A percentile compares a stretch with the other conserved stretches of the same genome.
Conservation (phyloP, 2,888 invertebrate genomes). For the Trachelus troglodyta region DNA sequence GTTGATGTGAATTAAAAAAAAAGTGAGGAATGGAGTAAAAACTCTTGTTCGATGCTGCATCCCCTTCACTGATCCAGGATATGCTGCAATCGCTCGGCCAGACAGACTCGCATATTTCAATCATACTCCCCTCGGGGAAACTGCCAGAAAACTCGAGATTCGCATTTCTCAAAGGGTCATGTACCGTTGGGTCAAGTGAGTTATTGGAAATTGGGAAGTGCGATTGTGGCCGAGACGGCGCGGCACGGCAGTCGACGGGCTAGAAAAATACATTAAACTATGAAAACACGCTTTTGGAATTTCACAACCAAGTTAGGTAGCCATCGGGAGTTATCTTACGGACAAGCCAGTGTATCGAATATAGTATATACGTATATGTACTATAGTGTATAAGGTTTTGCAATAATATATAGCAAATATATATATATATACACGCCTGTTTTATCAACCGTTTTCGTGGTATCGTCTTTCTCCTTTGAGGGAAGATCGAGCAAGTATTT, state of each 20-base stretch:
- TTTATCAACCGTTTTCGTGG: neutral
- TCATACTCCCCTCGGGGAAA: constrained; percentile 19
- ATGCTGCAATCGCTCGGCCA: neutral
- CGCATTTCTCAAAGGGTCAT: constrained; percentile 35
- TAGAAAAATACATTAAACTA: constrained; percentile 40
- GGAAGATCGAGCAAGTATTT: neutral
- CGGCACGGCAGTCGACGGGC: constrained; percentile 27
- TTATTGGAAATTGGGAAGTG: constrained; percentile 37
- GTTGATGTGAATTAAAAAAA: neutral
- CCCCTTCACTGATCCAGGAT: neutral
- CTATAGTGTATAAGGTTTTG: too few species aligned
- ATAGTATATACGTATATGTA: neutral
- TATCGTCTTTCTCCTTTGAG: neutral
- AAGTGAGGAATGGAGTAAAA: neutral
- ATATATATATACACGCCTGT: too few species aligned
- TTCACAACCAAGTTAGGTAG: constrained; percentile 1
- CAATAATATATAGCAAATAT: too few species aligned
- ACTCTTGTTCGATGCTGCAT: neutral
- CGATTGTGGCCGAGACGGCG: constrained; percentile 15
- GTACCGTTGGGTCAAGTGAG: constrained; percentile 33
- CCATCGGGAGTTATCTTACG: neutral
- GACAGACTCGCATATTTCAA: constrained; percentile 33
- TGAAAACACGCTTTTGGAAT: constrained; percentile 1
- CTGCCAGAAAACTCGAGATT: constrained; percentile 34
- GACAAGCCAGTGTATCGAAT: neutral